These are phyloP conservation scores for Hepsetus odoe DNA, from an alignment of 2,113 vertebrate genomes.

Conservation along the genomic window DNA sequence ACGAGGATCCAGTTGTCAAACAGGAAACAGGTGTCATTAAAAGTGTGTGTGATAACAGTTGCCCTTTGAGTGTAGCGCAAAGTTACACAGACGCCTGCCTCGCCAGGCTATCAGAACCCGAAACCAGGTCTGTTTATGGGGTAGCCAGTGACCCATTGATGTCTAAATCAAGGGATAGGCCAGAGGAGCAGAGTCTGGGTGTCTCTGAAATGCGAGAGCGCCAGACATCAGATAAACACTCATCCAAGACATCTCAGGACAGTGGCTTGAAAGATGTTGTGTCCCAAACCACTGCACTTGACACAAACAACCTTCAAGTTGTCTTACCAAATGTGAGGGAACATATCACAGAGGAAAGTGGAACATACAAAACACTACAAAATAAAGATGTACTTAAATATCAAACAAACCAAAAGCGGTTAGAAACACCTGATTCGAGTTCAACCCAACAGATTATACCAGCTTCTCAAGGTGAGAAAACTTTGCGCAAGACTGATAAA, in stretches of 20 bases:
- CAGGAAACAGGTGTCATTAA: constrained; percentile 32
- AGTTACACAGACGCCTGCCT: constrained; percentile 51
- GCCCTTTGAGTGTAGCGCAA: constrained; percentile 30
- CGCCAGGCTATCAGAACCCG: constrained; percentile 37
- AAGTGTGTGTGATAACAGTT: constrained; percentile 36
- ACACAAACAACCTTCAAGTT: neutral
- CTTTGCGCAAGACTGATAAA: neutral
- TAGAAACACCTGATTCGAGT: neutral
- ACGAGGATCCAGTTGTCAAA: constrained; percentile 31
- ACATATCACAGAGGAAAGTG: neutral
- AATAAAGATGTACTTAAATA: neutral
- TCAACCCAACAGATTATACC: neutral
- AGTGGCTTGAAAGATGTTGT: constrained; percentile 44
- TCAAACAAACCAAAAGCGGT: neutral
- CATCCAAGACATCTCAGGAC: constrained; percentile 49
- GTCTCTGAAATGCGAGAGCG: constrained; percentile 44
- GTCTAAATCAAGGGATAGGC: constrained; percentile 56
- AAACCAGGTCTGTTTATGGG: constrained; percentile 54
- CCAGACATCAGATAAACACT: constrained; percentile 58
- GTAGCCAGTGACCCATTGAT: constrained; percentile 47
- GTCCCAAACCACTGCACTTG: constrained; percentile 10
- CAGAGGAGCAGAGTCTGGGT: constrained; percentile 53
- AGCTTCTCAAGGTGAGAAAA: neutral
- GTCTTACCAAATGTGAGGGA: constrained; percentile 14
- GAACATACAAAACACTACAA: neutral